These are phyloP conservation scores for Hydrolagus affinis DNA, from an alignment of 2,113 vertebrate species.

Conservation along the genomic window DNA sequence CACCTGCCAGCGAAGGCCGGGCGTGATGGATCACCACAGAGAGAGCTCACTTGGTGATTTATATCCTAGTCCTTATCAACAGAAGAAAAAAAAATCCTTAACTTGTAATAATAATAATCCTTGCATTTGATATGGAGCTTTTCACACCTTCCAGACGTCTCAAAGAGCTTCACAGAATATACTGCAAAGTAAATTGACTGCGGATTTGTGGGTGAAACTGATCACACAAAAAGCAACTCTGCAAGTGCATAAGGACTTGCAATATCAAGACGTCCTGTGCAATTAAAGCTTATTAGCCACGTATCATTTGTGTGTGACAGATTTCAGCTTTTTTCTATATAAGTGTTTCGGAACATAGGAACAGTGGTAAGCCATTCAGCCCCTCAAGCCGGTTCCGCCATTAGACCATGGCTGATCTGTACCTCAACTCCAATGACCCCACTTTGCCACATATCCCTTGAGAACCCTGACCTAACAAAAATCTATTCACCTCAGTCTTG, in stretches of 20 bases:
- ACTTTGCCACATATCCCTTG: neutral
- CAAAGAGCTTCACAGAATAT: too few species aligned
- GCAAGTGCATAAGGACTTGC: too few species aligned
- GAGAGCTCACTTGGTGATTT: neutral
- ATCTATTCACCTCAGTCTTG: neutral
- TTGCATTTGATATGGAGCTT: too few species aligned
- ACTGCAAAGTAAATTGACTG: too few species aligned
- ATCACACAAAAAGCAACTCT: too few species aligned
- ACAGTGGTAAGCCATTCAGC: neutral
- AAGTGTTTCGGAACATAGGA: neutral
- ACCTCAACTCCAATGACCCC: neutral
- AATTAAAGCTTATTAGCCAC: neutral
- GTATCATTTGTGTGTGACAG: neutral
- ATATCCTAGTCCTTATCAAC: neutral
- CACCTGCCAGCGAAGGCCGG: neutral
- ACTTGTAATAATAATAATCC: too few species aligned
- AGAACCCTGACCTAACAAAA: neutral
- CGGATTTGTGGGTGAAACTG: too few species aligned
- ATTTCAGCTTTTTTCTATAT: neutral
- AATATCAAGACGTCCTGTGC: neutral
- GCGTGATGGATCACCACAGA: constrained; percentile 16
- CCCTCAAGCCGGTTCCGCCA: neutral
- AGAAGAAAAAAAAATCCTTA: constrained; percentile 7
- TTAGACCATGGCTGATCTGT: neutral
- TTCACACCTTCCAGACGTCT: too few species aligned